Evolutionary conservation across 2,888 invertebrate genomes (phyloP).

Genomic region (Drosophila monieri): DNA sequence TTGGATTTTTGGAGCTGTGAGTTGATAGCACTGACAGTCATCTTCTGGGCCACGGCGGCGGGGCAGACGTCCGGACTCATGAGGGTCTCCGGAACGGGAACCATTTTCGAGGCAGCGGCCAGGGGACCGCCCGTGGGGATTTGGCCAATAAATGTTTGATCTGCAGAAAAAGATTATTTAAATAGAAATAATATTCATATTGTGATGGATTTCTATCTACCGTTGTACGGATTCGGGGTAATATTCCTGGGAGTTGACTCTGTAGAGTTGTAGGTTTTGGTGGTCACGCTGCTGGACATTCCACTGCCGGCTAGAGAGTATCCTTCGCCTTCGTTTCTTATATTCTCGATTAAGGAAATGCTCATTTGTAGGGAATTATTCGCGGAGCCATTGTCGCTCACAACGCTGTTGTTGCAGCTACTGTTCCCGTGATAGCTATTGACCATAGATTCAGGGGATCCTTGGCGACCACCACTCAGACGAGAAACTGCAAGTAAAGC

Average conservation of each 20-base stretch:
- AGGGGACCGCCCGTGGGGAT: conserved; percentile 85
- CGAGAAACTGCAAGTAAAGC: conserved; percentile 81
- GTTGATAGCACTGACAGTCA: conserved; percentile 78
- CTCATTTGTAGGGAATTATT: conserved; percentile 83
- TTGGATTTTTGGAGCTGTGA: conserved; percentile 81
- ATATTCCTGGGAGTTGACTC: conserved; percentile 83
- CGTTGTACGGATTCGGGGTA: conserved; percentile 83
- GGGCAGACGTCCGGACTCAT: conserved; percentile 90
- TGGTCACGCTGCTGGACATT: conserved; percentile 74
- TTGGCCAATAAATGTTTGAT: conserved; percentile 72
- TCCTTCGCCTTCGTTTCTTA: conserved; percentile 85
- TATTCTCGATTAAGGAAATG: conserved; percentile 84
- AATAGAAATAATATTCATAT: neutral
- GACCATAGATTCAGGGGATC: conserved; percentile 90
- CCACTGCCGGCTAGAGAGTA: conserved; percentile 75
- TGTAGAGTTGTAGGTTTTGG: conserved; percentile 80
- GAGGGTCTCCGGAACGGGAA: conserved; percentile 93
- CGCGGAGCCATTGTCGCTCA: conserved; percentile 77
- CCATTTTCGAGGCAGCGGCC: conserved; percentile 93
- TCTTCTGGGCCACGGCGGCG: conserved; percentile 80
- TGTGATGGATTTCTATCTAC: conserved; percentile 45
- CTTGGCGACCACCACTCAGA: conserved; percentile 84
- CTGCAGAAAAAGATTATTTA: conserved; percentile 42
- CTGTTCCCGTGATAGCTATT: conserved; percentile 88
- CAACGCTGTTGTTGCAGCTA: conserved; percentile 74